These are phyloP conservation scores for Colistium nudipinnis DNA, from an alignment of 2,113 vertebrate species.

Conservation along the genomic window DNA sequence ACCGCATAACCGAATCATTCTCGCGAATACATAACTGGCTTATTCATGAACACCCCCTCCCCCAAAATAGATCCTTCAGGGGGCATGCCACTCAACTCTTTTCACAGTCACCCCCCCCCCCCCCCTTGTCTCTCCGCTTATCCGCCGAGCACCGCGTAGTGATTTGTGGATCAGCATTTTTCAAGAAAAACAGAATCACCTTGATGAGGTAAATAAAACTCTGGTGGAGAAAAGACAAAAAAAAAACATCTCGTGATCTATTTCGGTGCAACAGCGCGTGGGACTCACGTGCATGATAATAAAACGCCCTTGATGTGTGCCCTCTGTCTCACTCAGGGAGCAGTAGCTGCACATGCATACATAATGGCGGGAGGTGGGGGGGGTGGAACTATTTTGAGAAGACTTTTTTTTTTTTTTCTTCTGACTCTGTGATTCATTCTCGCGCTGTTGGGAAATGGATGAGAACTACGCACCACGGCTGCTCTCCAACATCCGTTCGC, in stretches of 20 bases:
- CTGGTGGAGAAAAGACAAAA: slow-evolving; percentile 46
- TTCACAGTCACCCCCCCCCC: slow-evolving; percentile 50
- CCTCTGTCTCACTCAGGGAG: slow-evolving; percentile 63
- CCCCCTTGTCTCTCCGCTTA: slow-evolving; percentile 34
- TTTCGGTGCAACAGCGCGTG: slow-evolving; percentile 66
- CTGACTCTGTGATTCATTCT: slow-evolving; percentile 61
- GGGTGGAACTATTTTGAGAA: slow-evolving; percentile 66
- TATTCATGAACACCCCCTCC: slow-evolving; percentile 50
- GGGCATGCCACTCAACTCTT: slow-evolving; percentile 50
- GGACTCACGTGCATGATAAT: slow-evolving; percentile 67
- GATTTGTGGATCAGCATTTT: slow-evolving; percentile 67
- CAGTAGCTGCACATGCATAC: slow-evolving; percentile 65
- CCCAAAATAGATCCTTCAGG: slow-evolving; percentile 46
- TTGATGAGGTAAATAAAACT: slow-evolving; percentile 63
- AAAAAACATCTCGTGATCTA: slow-evolving; percentile 67
- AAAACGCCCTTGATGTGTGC: slow-evolving; percentile 71
- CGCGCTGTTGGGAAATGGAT: slow-evolving; percentile 60
- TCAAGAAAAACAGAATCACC: slow-evolving; percentile 60
- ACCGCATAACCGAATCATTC: slow-evolving; percentile 53
- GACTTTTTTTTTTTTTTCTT: slow-evolving; percentile 36
- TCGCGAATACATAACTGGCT: slow-evolving; percentile 57
- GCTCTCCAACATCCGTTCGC: slow-evolving; percentile 55
- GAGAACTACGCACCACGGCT: slow-evolving; percentile 60
- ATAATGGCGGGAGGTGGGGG: slow-evolving; percentile 46
- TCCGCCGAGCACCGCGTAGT: slow-evolving; percentile 32